Evolutionary conservation across 2,888 invertebrate genomes (phyloP), one percentile per base, ranked within the genome.

Genomic region (Parthenolecanium corni): DNA sequence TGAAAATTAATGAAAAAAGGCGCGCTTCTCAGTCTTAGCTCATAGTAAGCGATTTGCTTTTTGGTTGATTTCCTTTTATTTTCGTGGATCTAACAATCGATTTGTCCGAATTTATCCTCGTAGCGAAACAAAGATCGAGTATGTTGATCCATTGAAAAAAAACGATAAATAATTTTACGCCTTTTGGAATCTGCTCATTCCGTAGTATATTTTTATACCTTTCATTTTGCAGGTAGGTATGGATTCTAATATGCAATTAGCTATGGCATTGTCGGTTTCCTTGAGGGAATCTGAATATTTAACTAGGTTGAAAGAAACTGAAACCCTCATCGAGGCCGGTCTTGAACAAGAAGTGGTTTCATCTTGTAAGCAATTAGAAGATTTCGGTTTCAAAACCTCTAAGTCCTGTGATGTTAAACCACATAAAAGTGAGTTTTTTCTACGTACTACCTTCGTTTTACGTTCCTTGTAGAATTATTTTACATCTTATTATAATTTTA

Each of bases 211-310:
- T n/a, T n/a, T n/a, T n/a, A n/a, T n/a, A n/a, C n/a, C n/a, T n/a
- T n/a, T n/a, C n/a, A n/a, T 31, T 31, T 31, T 9, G 31, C 11
- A 62, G 52, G 44, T 16, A 18, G 14, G 16, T 44, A 53, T 68
- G 20, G 75, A 76, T 69, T 67, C 71, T 14, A 73, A 75, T 67
- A 66, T 76, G 12, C 72, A 76, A 62, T 69, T 76, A 52, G 76
- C 74, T 14, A 65, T 76, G 49, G 77, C 75, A 6, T 68, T 76
- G 62, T 77, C 77, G 14, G 71, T 71, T 65, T 77, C 77, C 1
- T 70, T 76, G 23, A 72, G 74, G 46, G 74, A 76, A 67, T 72
- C 71, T 24, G 69, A 75, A 53, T 68, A 72, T 67, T 68, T 68
- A 14, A 68, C 71, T 23, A 68, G 71, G 63, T 62, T 71, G 20